Evolutionary conservation across 2,113 vertebrate genomes (phyloP).

Genomic region (Larimichthys crocea): DNA sequence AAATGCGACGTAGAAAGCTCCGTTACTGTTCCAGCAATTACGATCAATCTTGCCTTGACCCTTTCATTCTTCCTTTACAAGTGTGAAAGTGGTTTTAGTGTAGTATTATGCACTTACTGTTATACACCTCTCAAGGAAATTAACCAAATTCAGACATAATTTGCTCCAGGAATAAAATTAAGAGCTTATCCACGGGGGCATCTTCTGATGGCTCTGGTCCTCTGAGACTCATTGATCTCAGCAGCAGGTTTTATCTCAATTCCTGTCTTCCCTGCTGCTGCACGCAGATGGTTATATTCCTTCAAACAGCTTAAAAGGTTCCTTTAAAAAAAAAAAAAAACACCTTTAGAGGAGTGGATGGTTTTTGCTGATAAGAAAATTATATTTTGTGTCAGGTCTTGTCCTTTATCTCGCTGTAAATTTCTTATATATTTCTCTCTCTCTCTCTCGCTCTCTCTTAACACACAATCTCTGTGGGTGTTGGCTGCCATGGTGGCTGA

Average conservation of each 20-base stretch:
- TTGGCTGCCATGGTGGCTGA: slow-evolving; percentile 61
- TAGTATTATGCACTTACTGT: neutral
- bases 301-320: slow-evolving; percentile 38
- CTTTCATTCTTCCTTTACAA: neutral
- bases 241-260: slow-evolving; percentile 69
- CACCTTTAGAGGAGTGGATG: slow-evolving; percentile 5
- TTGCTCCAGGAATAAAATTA: slow-evolving; percentile 53
- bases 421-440: neutral
- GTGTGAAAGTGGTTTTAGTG: no score
- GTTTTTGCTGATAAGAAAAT: neutral
- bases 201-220: slow-evolving; percentile 67
- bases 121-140: slow-evolving; percentile 12
- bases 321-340: slow-evolving; percentile 18
- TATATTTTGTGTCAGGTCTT: neutral
- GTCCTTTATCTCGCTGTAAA: neutral
- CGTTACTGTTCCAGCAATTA: neutral
- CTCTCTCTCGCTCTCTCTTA: neutral
- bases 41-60: neutral
- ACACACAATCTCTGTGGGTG: slow-evolving; percentile 42
- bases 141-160: slow-evolving; percentile 35
- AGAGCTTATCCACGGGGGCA: slow-evolving; percentile 56
- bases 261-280: slow-evolving; percentile 63
- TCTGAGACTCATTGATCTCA: slow-evolving; percentile 69
- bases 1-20: slow-evolving; percentile 1
- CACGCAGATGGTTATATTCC: slow-evolving; percentile 60